Evolutionary conservation across 2,888 invertebrate species (phyloP), one percentile per base, ranked within the genome.

Genomic region (Lasioglossum calceatum): DNA sequence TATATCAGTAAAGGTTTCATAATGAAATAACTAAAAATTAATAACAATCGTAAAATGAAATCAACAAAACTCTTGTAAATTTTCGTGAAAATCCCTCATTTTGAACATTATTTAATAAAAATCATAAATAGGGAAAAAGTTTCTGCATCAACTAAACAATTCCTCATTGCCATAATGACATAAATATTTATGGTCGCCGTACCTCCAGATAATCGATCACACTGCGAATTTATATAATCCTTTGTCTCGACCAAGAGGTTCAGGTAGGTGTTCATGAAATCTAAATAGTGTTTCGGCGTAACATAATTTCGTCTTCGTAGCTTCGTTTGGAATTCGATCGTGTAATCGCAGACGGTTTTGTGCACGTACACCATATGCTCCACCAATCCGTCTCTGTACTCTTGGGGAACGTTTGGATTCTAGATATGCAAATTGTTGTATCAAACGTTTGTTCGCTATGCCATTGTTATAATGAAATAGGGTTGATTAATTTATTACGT

Each of bases 201-300:
- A 93, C 94, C 95, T 88, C 92, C 94, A 2, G 93, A 91, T 16
- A 95, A 84, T 44, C 94, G 93, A 64, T 92, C 80, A 67, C 94
- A 93, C 94, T 96, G 96, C 12, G 95, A 92, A 44, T 95, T 93
- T 61, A 96, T 96, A 84, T 94, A 96, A 44, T 91, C 94, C 87
- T 96, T 96, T 85, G 98, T 97, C 92, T 98, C 97, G 88, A 97
- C 97, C 70, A 99, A 95, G 50, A 99, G 96, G 88, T 96, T 96
- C 2, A 98, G 93, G 93, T 98, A 99, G 3, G 97, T 97, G 79
- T 97, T 97, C 82, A 99, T 97, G 93, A 97, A 98, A 95, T 99
- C 98, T 93, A 99, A 96, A 94, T 98, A 99, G 93, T 99, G 98
- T 92, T 98, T 98, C 0, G 99, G 99, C 0, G 99, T 99, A 2